Conservation (phyloP, 2,888 invertebrate genomes). For the Beris morrisii region DNA sequence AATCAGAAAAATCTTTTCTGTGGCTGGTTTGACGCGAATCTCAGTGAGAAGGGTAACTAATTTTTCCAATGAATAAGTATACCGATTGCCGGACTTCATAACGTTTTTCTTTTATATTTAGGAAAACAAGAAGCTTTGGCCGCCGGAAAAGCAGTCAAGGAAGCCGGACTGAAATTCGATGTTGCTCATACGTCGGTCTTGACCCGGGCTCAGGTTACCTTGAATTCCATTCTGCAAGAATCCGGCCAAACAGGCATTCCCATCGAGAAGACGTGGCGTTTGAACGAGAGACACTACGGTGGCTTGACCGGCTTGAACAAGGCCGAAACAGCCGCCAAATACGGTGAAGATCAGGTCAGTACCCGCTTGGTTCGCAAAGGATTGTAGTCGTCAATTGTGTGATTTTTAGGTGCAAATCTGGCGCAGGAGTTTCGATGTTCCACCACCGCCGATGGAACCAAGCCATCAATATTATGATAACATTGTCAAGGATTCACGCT, state of each 20-base stretch:
- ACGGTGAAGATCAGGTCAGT: slow-evolving; percentile 77
- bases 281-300: slow-evolving; percentile 88
- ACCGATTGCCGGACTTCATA: background rate
- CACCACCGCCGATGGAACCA: slow-evolving; percentile 82
- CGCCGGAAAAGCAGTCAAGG: slow-evolving; percentile 78
- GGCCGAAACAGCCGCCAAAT: slow-evolving; percentile 83
- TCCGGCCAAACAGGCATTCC: slow-evolving; percentile 71
- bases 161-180: slow-evolving; percentile 75
- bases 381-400: background rate
- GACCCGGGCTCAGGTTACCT: slow-evolving; percentile 77
- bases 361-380: background rate
- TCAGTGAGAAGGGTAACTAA: slow-evolving; percentile 67
- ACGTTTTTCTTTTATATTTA: slow-evolving; percentile 40
- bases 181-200: slow-evolving; percentile 80
- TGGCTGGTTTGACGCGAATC: slow-evolving; percentile 73
- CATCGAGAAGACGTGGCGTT: slow-evolving; percentile 75
- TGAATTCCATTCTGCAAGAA: slow-evolving; percentile 69
- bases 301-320: slow-evolving; percentile 87
- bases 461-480: slow-evolving; percentile 76
- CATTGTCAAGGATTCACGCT: slow-evolving; percentile 78
- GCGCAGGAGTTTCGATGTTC: slow-evolving; percentile 83
- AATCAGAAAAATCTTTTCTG: slow-evolving; percentile 75
- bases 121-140: slow-evolving; percentile 54
- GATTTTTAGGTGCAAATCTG: slow-evolving; percentile 73
- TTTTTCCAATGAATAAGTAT: background rate